Base-by-base conservation (phyloP, 2,888 invertebrate species). In the Smittia aterrima region DNA sequence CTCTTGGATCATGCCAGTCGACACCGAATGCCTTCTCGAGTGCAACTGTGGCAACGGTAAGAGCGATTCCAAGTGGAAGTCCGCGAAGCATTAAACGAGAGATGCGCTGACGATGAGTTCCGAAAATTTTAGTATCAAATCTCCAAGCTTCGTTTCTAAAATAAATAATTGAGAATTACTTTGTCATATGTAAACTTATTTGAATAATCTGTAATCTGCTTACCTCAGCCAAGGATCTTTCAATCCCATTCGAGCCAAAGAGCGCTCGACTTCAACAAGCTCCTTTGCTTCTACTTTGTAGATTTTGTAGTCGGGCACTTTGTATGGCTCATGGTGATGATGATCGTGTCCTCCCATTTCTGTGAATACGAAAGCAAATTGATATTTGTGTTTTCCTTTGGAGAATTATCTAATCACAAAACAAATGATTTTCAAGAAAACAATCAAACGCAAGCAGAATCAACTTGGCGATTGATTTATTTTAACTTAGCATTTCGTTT, bases 191-290 rank as follows among this genome's bases (percentile, higher is more conserved):
- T 4, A 27, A 1, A 11, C 3, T 40, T 20, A 7, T 27, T 24
- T 3, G 64, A 20, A 20, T 18, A 58, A 9, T 32, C 18, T 58
- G 4, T 22, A 3, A 64, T 24, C 22, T 54, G 66, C 73, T 77
- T 79, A 90, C 91, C 95, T 89, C 70, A 93, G 84, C 95, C 95
- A 95, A 0, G 95, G 95, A 82, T 95, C 94, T 76, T 87, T 88
- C 1, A 95, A 82, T 2, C 94, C 94, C 79, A 88, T 87, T 47
- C 86, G 83, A 0, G 87, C 89, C 16, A 95, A 84, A 0, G 87
- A 87, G 76, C 86, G 83, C 80, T 90, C 85, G 0, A 92, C 85
- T 77, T 86, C 83, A 76, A 88, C 80, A 66, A 95, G 82, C 78
- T 90, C 82, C 0, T 90, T 88, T 24, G 87, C 86, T 79, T 92